Evolutionary conservation across 1,140 invertebrate genomes (phyloP), one percentile per base, ranked within the genome.

Genomic region (Procambarus clarkii): DNA sequence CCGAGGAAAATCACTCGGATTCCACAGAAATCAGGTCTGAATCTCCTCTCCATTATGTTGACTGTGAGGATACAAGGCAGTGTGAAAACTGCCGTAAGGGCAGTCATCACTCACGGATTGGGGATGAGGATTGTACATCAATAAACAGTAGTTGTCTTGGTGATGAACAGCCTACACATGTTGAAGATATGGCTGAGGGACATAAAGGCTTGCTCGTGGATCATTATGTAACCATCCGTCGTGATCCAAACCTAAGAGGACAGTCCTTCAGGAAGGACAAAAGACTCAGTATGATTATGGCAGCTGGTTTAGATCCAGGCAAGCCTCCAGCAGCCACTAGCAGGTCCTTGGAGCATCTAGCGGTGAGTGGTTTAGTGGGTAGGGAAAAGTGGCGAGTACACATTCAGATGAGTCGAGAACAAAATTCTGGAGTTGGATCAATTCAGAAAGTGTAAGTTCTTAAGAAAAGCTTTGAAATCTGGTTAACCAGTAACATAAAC

Each of bases 21-120:
- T 46, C 46, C 9, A n/a, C 78, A 21, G 86, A 84, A 54, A 83
- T 76, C 69, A 91, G 89, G 45, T 46, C 71, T 46, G 91, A 88
- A n/a, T 88, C 91, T 50, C 91, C 86, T 44, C 71, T 92, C 48
- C 91, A 92, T 69, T 92, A 84, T 69, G 91, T 81, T 18, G 91
- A 92, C 76, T 92, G 91, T 58, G 91, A 92, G 44, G 91, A 92
- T 54, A 92, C 91, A 18, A 24, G 69, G 50, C 71, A 48, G 9
- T 92, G 91, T 77, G 69, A 83, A 24, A 76, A 60, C 24, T 90
- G 88, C 34, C 46, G 69, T 21, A 84, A 77, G 50, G 71, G 69
- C n/a, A 74, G 69, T 74, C 69, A 74, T 34, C 69, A 34, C 69
- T 74, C 69, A 74, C n/a, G 34, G n/a, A 74, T 34, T 76, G 82